These are phyloP conservation scores for Montipora efflorescens DNA, from an alignment of 64 coral and sea anemone species.

Conservation along the genomic window DNA sequence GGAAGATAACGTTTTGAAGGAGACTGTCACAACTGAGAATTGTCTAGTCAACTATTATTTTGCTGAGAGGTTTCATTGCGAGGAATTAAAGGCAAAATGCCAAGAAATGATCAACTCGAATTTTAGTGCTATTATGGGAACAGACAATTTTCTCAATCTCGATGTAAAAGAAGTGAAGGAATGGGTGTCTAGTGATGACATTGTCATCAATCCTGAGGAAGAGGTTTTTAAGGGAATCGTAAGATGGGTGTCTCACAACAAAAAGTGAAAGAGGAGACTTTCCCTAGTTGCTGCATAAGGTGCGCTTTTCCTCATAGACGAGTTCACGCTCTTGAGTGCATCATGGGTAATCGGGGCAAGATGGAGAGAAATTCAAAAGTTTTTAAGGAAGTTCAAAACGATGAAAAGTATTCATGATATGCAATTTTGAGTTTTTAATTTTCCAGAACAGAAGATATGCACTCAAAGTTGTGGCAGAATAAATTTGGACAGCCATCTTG, in stretches of 20 bases:
- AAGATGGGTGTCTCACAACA: not conserved
- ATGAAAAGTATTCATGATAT: too few species aligned
- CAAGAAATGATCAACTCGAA: not conserved
- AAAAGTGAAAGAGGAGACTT: not conserved
- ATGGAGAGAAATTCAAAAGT: too few species aligned
- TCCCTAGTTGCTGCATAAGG: not conserved
- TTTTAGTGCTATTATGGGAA: not conserved
- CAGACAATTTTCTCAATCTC: not conserved
- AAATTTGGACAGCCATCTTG: too few species aligned
- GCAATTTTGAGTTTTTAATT: too few species aligned
- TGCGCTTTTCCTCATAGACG: not conserved
- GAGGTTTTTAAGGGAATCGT: conserved; percentile 51
- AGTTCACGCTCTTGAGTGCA: too few species aligned
- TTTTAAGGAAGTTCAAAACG: too few species aligned
- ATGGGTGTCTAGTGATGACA: not conserved
- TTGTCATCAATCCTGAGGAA: conserved; percentile 52
- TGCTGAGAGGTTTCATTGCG: not conserved
- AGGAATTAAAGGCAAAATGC: not conserved
- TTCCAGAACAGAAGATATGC: too few species aligned
- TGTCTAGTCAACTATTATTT: conserved; percentile 55
- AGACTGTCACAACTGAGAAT: conserved; percentile 67
- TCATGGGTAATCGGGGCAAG: too few species aligned
- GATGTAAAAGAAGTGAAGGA: not conserved
- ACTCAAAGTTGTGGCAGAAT: too few species aligned
- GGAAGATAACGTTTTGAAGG: conserved; percentile 35